Evolutionary conservation across 1,140 invertebrate genomes (phyloP).

Genomic region (Pseudomyrmex flavicornis): DNA sequence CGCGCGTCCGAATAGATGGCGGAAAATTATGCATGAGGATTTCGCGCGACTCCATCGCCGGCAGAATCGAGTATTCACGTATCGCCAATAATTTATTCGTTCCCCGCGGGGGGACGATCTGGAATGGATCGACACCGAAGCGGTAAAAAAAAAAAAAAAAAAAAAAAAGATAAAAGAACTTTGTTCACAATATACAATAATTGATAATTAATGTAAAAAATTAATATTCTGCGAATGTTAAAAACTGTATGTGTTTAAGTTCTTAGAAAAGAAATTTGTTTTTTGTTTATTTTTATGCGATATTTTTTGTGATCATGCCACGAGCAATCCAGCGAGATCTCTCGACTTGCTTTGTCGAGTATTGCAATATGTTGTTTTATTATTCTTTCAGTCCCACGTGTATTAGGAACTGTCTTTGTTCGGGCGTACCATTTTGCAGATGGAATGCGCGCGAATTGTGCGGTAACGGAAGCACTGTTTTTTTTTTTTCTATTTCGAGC

Average conservation of each 20-base stretch:
- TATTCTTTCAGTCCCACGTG: background rate
- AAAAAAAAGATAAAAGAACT: background rate
- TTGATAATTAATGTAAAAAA: background rate
- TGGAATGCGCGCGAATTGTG: background rate
- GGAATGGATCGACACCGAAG: background rate
- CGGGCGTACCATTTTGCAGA: slow-evolving; percentile 21
- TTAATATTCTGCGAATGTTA: background rate
- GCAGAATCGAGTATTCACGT: slow-evolving; percentile 41
- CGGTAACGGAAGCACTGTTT: slow-evolving; percentile 4
- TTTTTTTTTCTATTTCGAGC: background rate
- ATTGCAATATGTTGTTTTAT: background rate
- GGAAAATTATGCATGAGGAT: slow-evolving; percentile 63
- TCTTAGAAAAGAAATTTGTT: too few species aligned
- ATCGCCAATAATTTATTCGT: slow-evolving; percentile 50
- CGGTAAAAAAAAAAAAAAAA: slow-evolving; percentile 18
- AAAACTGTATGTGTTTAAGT: too few species aligned
- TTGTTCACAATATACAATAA: too few species aligned
- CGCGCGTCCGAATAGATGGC: slow-evolving; percentile 50
- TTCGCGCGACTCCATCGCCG: slow-evolving; percentile 35
- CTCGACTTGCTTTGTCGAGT: too few species aligned
- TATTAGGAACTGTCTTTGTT: background rate
- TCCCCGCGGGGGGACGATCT: background rate
- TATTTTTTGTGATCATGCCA: too few species aligned
- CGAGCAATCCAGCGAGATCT: background rate
- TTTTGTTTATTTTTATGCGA: too few species aligned